Base-by-base conservation (phyloP, 2,113 vertebrate species). In the Gobiocypris rarus region DNA sequence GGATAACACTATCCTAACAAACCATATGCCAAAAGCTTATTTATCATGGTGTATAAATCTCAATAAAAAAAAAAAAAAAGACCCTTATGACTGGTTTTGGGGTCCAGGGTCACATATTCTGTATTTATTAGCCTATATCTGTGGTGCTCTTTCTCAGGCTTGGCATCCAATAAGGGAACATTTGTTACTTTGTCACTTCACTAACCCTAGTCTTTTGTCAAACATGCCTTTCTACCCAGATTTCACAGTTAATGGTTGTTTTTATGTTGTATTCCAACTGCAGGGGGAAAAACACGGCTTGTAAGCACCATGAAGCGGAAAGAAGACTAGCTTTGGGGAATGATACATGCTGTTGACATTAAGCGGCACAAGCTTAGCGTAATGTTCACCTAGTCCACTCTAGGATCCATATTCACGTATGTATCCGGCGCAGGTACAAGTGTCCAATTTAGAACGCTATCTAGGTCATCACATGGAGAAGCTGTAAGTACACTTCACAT, bases 401-500 rank as follows among this genome's bases (percentile, higher is more conserved):
- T 24, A 58, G 34, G 22, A n/a, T 58, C n/a, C 11, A 26, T 61
- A 43, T 43, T 9, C 9, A 41, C 2, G 26, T 28, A 26, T 56
- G 50, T n/a, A 56, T 76, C 52, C 34, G 28, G 19, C 74, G 3
- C 17, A 5, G 90, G 87, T 87, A 87, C 91, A 90, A 87, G 89
- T 87, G 90, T 86, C 88, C 50, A 89, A 88, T 89, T 91, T 90
- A 88, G 83, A 91, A 89, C 81, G 85, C 86, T 87, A 93, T 93
- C 90, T 93, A 90, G 92, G 92, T 94, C 91, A 93, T 84, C 86
- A 92, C 89, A 90, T 91, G 90, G 87, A 75, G 89, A 92, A 89
- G 85, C 0, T 24, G 83, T 87, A 85, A 87, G 85, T 86, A 85
- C 87, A 91, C 85, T 75, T 87, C 83, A 88, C 8, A 87, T 28